Evolutionary conservation across 2,888 invertebrate species (phyloP).

Genomic region (Blastobasis lacticolella): DNA sequence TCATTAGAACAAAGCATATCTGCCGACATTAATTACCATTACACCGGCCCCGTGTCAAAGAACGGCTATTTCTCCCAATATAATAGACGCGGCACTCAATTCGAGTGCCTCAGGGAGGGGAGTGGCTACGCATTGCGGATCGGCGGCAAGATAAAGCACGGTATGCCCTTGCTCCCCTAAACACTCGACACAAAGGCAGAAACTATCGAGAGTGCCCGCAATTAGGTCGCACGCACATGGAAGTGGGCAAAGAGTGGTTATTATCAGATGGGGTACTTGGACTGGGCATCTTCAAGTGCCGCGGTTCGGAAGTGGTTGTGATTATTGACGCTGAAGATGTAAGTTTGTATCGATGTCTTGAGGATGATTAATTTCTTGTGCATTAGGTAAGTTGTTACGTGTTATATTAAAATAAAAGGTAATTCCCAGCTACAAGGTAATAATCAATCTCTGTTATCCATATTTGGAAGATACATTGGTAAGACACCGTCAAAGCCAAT

Average conservation of each 20-base stretch:
- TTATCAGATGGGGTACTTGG: neutral
- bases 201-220: constrained; percentile 11
- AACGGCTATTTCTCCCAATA: neutral
- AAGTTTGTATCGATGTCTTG: no score
- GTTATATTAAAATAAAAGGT: no score
- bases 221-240: constrained; percentile 9
- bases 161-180: constrained; percentile 1
- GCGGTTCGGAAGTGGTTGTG: neutral
- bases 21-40: no score
- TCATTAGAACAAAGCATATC: no score
- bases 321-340: no score
- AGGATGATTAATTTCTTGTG: no score
- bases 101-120: neutral
- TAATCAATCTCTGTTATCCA: no score
- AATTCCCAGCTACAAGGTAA: no score
- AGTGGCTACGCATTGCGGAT: constrained; percentile 5
- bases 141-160: constrained; percentile 10
- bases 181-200: constrained; percentile 7
- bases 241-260: neutral
- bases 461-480: no score
- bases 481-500: no score
- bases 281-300: neutral
- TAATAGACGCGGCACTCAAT: neutral
- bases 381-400: no score
- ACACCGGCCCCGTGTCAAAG: neutral